Conservation (phyloP, 2,888 invertebrate species). For the Myathropa florea region DNA sequence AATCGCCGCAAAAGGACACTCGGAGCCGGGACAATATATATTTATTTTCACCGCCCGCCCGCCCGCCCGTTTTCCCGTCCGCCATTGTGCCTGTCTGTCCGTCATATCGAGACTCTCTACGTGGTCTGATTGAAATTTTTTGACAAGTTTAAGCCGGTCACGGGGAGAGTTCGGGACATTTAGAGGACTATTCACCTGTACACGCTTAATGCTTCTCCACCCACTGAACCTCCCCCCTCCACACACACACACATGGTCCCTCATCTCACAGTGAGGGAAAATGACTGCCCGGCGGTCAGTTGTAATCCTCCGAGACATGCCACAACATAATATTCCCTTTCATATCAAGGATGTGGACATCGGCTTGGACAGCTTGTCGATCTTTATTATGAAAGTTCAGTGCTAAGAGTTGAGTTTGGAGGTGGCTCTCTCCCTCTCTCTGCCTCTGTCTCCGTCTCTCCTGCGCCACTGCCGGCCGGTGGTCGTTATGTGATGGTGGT, state of each 20-base stretch:
- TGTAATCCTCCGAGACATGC: slow-evolving; percentile 68
- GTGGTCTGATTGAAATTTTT: slow-evolving; percentile 60
- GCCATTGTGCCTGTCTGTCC: slow-evolving; percentile 26
- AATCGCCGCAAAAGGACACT: neutral
- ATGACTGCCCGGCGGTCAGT: slow-evolving; percentile 36
- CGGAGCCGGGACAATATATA: neutral
- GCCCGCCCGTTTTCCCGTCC: neutral
- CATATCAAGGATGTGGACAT: slow-evolving; percentile 71
- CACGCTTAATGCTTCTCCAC: slow-evolving; percentile 16
- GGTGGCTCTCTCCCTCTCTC: neutral
- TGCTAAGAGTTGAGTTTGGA: slow-evolving; percentile 60
- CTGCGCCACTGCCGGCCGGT: neutral
- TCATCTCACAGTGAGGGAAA: neutral
- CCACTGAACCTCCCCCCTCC: neutral
- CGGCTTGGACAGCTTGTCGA: slow-evolving; percentile 79
- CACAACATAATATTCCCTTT: slow-evolving; percentile 69
- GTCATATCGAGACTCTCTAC: slow-evolving; percentile 23
- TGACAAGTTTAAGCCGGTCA: slow-evolving; percentile 41
- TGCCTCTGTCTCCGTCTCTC: neutral
- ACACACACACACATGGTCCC: slow-evolving; percentile 2
- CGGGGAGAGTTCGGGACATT: neutral
- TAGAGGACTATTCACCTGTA: slow-evolving; percentile 41
- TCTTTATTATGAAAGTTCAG: slow-evolving; percentile 78
- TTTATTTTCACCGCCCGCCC: neutral
- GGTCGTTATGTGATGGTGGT: neutral